Conservation (phyloP, 2,113 vertebrate genomes). For the Mustela nigripes region DNA sequence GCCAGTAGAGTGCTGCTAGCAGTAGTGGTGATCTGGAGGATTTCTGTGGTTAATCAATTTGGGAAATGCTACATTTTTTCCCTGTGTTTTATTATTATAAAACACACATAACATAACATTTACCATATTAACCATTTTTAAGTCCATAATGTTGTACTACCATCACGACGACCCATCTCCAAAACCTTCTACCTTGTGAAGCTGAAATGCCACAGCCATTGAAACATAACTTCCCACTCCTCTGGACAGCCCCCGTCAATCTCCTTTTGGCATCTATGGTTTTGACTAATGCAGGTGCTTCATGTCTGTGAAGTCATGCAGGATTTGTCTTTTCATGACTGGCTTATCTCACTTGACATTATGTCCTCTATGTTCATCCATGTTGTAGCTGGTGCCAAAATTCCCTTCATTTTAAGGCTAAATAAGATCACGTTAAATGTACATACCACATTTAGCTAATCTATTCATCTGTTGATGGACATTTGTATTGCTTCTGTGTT, state of each 20-base stretch:
- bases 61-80: background rate
- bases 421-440: background rate
- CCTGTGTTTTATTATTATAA: background rate
- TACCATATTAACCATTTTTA: background rate
- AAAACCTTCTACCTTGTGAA: background rate
- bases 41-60: background rate
- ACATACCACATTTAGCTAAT: background rate
- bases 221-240: background rate
- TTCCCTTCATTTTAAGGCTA: background rate
- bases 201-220: background rate
- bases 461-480: rapidly evolving
- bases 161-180: background rate
- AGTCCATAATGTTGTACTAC: background rate
- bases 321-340: background rate
- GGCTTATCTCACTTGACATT: background rate
- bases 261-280: background rate
- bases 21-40: background rate
- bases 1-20: no score
- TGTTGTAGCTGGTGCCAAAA: background rate
- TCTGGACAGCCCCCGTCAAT: background rate
- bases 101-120: background rate
- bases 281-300: background rate
- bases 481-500: background rate
- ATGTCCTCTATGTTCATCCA: background rate
- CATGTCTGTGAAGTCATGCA: rapidly evolving